These are phyloP conservation scores for Patagioenas fasciata DNA, from an alignment of 2,113 vertebrate genomes.

Conservation along the genomic window DNA sequence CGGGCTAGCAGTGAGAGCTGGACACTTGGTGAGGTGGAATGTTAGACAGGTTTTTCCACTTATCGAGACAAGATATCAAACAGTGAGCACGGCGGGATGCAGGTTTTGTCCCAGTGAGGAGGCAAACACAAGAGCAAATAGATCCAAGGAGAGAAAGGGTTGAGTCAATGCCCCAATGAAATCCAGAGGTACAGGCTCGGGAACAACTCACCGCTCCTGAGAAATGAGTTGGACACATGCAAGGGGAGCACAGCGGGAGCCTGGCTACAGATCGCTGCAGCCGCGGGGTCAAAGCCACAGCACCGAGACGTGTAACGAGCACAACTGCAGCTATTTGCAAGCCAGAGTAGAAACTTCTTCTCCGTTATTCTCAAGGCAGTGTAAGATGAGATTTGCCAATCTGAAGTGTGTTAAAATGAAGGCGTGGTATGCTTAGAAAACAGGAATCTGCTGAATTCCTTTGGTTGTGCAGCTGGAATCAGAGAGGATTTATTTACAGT, in stretches of 20 bases:
- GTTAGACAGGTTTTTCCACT: not conserved
- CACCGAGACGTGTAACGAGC: not conserved
- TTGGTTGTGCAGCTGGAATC: not conserved
- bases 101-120: not conserved
- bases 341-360: not conserved
- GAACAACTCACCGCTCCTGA: not conserved
- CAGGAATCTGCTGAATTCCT: not conserved
- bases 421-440: not conserved
- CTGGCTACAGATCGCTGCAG: not conserved
- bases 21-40: slow-evolving; percentile 4
- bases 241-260: not conserved
- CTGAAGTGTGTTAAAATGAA: not conserved
- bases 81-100: not conserved
- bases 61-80: not conserved
- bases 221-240: not conserved
- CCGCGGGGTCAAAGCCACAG: not conserved
- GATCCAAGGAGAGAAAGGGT: not conserved
- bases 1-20: not conserved
- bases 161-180: not conserved
- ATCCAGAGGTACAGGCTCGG: not conserved
- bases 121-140: slow-evolving; percentile 16
- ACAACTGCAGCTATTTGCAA: not conserved
- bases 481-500: not conserved
- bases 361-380: not conserved
- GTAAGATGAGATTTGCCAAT: not conserved